Base-by-base conservation (phyloP, 2,888 invertebrate genomes). In the Drosophila austrosaltans region DNA sequence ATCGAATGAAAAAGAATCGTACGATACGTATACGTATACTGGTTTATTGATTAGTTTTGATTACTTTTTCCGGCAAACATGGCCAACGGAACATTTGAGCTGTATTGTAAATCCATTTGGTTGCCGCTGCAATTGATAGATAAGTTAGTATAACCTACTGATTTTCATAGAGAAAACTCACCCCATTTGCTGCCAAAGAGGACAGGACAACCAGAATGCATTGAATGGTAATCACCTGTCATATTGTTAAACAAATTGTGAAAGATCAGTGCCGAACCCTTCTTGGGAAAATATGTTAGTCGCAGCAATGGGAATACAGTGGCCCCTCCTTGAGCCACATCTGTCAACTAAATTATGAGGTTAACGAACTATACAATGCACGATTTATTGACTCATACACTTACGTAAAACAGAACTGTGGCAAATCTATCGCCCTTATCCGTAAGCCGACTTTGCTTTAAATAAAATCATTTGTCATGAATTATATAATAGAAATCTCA, bases 291-390 rank as follows among this genome's bases (percentile, higher is more conserved):
- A 66, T 98, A 93, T 36, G 96, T 95, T 53, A 97, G 94, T 5
- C 96, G 96, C 20, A 98, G 93, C 78, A 95, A 94, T 0, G 98
- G 97, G 93, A 99, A 99, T 22, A 98, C 98, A 0, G 99, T 99
- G 3, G 97, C 98, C 22, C 99, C 99, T 1, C 99, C 99, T 91
- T 97, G 97, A 39, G 96, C 95, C 12, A 99, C 98, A 90, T 98
- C 97, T 70, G 96, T 96, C 97, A 98, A 97, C 98, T 98, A 82
- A 48, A 48, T 48, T 48, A 1, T 44, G 4, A 1, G 3, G 48
- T 48, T 12, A 48, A 25, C 0, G 22, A 10, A 2, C 42, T 3
- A n/a, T 60, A 16, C 6, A 44, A n/a, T 60, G 12, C 6, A 44
- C 2, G 10, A 36, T 39, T 12, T 4, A 22, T 10, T 22, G 10